Evolutionary conservation across 2,113 vertebrate species (phyloP), one percentile per base, ranked within the genome.

Genomic region (Aythya baeri): DNA sequence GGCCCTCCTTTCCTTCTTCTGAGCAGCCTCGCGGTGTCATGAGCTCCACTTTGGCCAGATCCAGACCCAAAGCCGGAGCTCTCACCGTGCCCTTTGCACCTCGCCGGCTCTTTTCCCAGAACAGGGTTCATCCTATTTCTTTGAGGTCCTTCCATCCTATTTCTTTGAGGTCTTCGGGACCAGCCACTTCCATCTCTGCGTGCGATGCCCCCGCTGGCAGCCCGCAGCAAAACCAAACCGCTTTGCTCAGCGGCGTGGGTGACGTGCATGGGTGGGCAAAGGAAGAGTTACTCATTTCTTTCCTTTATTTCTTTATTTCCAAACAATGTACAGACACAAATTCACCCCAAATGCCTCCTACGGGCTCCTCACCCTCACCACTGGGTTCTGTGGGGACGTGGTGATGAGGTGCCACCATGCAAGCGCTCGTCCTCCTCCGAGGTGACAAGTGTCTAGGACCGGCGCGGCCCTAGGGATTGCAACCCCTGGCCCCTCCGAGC

Each of bases 221-320:
- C 61, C 52, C 3, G 32, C 61, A 21, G 34, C 43, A 10, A n/a
- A 41, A 8, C 41, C 67, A 8, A n/a, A 10, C n/a, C 2, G 2
- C 3, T 0, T 7, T 8, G 49, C 57, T 54, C 1, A 4, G 13
- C 23, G 2, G 12, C 0, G 7, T 34, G 58, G 15, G 41, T 25
- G 41, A 62, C 11, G n/a, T 0, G 7, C 2, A 0, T 1, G 68
- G 43, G 61, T 18, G 85, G 38, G 66, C 9, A 17, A 29, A 0
- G 9, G 11, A 21, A 49, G 46, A 49, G 20, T 49, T 22, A 49
- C 3, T 21, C 46, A 22, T 49, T 49, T 49, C 11, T 49, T 21
- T 49, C 41, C 41, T 41, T 41, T 41, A 41, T 41, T 46, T 20
- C 41, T 41, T 41, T 41, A 41, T 41, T 46, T 20, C 46, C 46